Evolutionary conservation across 1,140 invertebrate species (phyloP), one percentile per base, ranked within the genome.

Genomic region (Aradophagus sp.): DNA sequence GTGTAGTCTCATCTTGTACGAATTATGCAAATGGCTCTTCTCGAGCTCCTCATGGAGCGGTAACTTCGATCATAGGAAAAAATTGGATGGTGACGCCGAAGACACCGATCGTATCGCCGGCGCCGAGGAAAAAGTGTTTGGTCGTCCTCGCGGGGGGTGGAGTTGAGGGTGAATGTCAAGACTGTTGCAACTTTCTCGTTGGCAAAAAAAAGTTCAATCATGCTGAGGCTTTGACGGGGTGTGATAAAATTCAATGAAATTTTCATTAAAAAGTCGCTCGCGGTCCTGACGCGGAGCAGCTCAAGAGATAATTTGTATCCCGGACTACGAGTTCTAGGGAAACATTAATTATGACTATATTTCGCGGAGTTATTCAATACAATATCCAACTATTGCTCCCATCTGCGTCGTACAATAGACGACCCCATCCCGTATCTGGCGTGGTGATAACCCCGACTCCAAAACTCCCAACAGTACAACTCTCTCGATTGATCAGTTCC

Each of bases 1-100:
- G 59, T 69, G 50, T 63, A 58, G 52, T 63, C 53, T 58, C 36
- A 65, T 71, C 29, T 58, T 63, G 58, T 42, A 71, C 20, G 55
- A 59, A 71, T 71, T 71, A 71, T 71, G 52, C 59, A 71, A 71
- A 71, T 53, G 52, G 38, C 39, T 63, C 34, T 56, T 14, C 23
- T 61, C 50, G 35, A 34, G 29, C 39, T 5, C 31, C 17, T 7
- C 32, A 0, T 20, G 31, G 47, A 48, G 41, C 14, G 36, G 44
- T 58, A 66, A 66, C 50, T 56, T 65, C 58, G 44, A 48, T 66
- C 29, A 36, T 66, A 66, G 7, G 27, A 36, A 66, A 56, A 56
- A 66, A 10, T 2, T 6, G n/a, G 17, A 10, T 8, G n/a, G 19
- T 39, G 6, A 7, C 2, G 12, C 17, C 36, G 42, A 42, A 42